Evolutionary conservation across 2,888 invertebrate genomes (phyloP).

Genomic region (Eilema griseolum): DNA sequence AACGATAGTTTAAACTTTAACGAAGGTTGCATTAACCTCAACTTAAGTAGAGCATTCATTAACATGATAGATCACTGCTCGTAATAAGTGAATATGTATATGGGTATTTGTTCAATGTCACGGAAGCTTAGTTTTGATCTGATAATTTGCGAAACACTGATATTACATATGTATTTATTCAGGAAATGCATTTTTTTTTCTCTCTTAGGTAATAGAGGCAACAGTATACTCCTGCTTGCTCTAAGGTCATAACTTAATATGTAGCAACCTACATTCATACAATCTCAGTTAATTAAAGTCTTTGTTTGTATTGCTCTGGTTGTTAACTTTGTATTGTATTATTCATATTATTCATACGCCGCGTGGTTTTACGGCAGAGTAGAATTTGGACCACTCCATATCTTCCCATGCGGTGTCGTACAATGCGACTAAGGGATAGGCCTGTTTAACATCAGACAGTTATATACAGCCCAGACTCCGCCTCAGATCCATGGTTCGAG

Average conservation of each 20-base stretch:
- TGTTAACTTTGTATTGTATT: neutral
- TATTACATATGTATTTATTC: conserved; percentile 17
- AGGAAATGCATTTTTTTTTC: conserved; percentile 30
- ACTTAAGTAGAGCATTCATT: conserved; percentile 61
- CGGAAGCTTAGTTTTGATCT: conserved; percentile 22
- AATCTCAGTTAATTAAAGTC: conserved; percentile 11
- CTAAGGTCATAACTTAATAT: conserved; percentile 12
- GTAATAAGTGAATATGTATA: conserved; percentile 22
- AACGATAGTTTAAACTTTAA: conserved; percentile 34
- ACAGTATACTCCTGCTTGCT: conserved; percentile 26
- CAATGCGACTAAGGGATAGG: no score
- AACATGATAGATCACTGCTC: conserved; percentile 59
- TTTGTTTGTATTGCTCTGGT: conserved; percentile 13
- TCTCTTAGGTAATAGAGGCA: conserved; percentile 19
- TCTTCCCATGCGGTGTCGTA: no score
- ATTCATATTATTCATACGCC: no score
- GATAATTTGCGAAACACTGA: conserved; percentile 18
- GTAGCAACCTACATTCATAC: neutral
- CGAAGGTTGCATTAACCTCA: conserved; percentile 59
- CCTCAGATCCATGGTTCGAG: no score
- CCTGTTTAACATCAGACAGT: no score
- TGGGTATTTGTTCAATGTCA: conserved; percentile 25
- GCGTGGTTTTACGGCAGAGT: no score
- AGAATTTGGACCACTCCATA: no score
- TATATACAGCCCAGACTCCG: no score